Evolutionary conservation across 2,113 vertebrate species (phyloP).

Genomic region (Atractosteus spatula): DNA sequence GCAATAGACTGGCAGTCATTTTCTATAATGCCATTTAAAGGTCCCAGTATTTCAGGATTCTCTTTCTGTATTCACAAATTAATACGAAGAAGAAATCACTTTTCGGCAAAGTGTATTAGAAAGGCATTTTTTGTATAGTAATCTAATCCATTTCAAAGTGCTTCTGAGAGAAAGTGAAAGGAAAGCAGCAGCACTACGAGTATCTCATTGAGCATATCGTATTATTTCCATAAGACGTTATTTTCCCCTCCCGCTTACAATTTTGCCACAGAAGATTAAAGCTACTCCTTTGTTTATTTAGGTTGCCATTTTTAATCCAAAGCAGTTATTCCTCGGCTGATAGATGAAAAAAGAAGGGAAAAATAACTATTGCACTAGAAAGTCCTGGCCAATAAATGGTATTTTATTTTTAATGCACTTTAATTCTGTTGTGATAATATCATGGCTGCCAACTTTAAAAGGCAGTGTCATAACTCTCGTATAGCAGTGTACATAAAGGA

Average conservation of each 20-base stretch:
- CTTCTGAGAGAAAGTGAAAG: background rate
- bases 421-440: slow-evolving; percentile 76
- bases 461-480: slow-evolving; percentile 66
- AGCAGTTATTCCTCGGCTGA: slow-evolving; percentile 34
- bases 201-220: slow-evolving; percentile 18
- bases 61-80: too few relatives aligned
- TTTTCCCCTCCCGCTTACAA: slow-evolving; percentile 20
- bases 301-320: slow-evolving; percentile 55
- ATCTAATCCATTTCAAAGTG: background rate
- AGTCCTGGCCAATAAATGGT: slow-evolving; percentile 32
- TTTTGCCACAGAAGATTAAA: slow-evolving; percentile 29
- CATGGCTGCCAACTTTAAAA: slow-evolving; percentile 50
- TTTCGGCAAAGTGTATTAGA: too few relatives aligned
- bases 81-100: too few relatives aligned
- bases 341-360: slow-evolving; percentile 37
- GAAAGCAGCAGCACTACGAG: background rate
- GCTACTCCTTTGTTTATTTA: slow-evolving; percentile 55
- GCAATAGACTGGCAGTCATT: too few relatives aligned
- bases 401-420: slow-evolving; percentile 69
- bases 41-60: too few relatives aligned
- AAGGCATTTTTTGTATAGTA: too few relatives aligned
- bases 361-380: slow-evolving; percentile 34
- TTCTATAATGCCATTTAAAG: too few relatives aligned
- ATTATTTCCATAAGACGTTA: slow-evolving; percentile 15
- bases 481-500: slow-evolving; percentile 18